Conservation (phyloP, 2,797 vertebrate genomes). For the Pyrrhura leucotis region DNA sequence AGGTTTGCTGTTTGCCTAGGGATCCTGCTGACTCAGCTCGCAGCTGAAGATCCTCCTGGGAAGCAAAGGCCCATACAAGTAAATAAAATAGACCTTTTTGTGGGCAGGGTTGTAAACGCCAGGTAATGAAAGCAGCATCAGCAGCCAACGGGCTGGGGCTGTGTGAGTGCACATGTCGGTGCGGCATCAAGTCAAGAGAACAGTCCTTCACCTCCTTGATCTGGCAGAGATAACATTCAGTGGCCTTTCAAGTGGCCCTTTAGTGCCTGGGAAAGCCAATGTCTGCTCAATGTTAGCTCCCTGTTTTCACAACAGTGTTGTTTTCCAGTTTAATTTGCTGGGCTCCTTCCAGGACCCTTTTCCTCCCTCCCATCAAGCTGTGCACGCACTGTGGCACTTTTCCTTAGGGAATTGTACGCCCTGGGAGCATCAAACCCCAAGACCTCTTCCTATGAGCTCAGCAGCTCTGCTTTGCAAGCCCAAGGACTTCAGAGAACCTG, state of each 20-base stretch:
- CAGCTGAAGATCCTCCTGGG: not conserved
- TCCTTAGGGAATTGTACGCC: not conserved
- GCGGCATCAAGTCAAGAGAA: not conserved
- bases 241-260: not conserved
- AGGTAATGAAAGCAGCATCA: conserved; percentile 10
- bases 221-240: not conserved
- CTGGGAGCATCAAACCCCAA: not conserved
- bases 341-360: not conserved
- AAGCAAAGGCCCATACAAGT: not conserved
- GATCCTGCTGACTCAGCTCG: conserved; percentile 44
- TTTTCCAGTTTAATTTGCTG: not conserved
- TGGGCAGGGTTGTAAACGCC: conserved; percentile 33
- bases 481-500: conserved; percentile 15
- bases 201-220: not conserved
- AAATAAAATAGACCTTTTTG: not conserved
- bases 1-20: not conserved
- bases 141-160: conserved; percentile 20
- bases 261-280: not conserved
- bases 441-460: not conserved
- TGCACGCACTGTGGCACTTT: not conserved
- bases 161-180: not conserved
- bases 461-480: conserved; percentile 4
- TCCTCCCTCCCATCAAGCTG: not conserved
- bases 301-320: not conserved
- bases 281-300: not conserved